phyloP scores from a whole-genome alignment of 2,888 invertebrate species.

The Athrips mouffetella region DNA sequence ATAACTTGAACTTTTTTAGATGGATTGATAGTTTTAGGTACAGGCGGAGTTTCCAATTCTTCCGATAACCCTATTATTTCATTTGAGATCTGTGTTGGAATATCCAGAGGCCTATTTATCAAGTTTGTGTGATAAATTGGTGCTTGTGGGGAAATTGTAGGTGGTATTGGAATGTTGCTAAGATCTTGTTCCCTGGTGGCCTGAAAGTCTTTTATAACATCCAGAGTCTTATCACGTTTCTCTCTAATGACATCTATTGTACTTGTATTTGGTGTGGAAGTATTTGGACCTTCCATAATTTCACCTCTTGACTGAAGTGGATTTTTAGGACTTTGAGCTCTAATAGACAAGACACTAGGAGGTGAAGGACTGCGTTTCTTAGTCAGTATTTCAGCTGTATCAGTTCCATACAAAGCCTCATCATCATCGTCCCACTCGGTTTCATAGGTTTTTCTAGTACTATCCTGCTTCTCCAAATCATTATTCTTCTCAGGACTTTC shows the following conservation, averaged over 20 bases:
- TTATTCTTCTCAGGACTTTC: slow-evolving; percentile 42
- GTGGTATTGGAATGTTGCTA: slow-evolving; percentile 30
- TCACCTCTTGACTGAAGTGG: slow-evolving; percentile 42
- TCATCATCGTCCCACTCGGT: slow-evolving; percentile 69
- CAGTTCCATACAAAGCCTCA: slow-evolving; percentile 64
- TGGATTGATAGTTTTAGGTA: slow-evolving; percentile 39
- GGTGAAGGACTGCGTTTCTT: slow-evolving; percentile 29
- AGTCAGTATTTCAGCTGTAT: slow-evolving; percentile 26
- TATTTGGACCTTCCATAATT: slow-evolving; percentile 27
- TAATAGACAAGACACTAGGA: slow-evolving; percentile 27
- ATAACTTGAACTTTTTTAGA: slow-evolving; percentile 56
- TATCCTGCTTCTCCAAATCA: slow-evolving; percentile 45
- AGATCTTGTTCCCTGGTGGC: slow-evolving; percentile 32
- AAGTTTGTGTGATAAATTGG: slow-evolving; percentile 13
- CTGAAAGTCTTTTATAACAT: slow-evolving; percentile 49
- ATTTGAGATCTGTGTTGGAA: slow-evolving; percentile 41
- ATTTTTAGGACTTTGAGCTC: slow-evolving; percentile 40
- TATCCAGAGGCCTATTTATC: slow-evolving; percentile 29
- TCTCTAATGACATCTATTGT: slow-evolving; percentile 41
- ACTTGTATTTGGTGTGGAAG: slow-evolving; percentile 27
- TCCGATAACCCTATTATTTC: slow-evolving; percentile 38
- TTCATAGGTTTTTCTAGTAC: slow-evolving; percentile 47
- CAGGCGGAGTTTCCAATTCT: slow-evolving; percentile 21
- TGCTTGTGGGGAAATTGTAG: slow-evolving; percentile 3
- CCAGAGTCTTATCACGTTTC: slow-evolving; percentile 50